Evolutionary conservation across 2,888 invertebrate species (phyloP).

Genomic region (Stomorhina lunata): DNA sequence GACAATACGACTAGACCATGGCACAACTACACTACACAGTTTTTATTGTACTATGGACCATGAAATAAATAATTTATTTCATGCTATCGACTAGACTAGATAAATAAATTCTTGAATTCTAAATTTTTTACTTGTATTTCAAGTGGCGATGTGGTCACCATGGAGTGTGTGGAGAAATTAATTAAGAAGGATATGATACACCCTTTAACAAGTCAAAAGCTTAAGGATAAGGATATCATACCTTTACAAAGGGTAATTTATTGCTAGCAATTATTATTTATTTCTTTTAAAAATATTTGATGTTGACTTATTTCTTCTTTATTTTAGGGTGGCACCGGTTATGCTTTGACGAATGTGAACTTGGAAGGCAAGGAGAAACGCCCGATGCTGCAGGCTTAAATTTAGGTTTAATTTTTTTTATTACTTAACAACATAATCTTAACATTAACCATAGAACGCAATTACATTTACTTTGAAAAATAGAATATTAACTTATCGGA

Average conservation of each 20-base stretch:
- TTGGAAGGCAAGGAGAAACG: conserved; percentile 91
- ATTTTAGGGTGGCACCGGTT: conserved; percentile 95
- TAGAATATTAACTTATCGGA: no score
- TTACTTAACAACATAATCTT: background rate
- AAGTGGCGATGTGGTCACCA: conserved; percentile 96
- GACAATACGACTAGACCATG: no score
- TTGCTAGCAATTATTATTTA: conserved; percentile 29
- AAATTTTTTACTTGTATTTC: conserved; percentile 71
- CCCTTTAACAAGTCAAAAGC: conserved; percentile 91
- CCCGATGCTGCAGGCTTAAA: conserved; percentile 90
- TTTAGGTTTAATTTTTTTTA: conserved; percentile 2
- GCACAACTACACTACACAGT: no score
- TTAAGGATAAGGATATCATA: conserved; percentile 95
- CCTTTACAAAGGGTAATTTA: conserved; percentile 88
- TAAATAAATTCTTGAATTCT: no score
- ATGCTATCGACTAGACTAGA: no score
- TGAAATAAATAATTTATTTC: no score
- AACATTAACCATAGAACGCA: no score
- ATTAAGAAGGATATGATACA: conserved; percentile 98
- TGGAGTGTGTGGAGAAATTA: conserved; percentile 97
- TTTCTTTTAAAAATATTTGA: background rate
- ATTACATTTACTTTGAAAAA: no score
- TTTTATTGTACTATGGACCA: no score
- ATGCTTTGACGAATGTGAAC: conserved; percentile 91
- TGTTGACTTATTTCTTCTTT: background rate